phyloP scores from a whole-genome alignment of 2,113 vertebrate species.

The Xyliphius kryptos region DNA sequence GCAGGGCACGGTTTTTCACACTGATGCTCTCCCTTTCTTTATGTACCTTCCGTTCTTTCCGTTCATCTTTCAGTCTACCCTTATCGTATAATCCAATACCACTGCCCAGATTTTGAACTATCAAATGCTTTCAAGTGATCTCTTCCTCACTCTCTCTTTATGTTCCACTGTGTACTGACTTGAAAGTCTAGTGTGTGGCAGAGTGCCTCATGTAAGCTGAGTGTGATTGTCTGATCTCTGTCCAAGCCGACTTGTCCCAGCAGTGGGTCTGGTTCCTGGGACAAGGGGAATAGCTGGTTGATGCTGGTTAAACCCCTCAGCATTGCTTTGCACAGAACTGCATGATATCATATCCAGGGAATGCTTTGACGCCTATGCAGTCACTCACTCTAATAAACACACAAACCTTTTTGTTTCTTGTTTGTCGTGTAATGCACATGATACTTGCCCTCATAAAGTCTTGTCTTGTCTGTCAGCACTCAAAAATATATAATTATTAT shows the following conservation, averaged over 20 bases:
- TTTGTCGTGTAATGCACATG: no score
- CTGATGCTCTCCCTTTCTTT: not conserved
- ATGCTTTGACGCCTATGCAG: slow-evolving; percentile 12
- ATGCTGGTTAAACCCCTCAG: slow-evolving; percentile 2
- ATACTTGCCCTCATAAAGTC: no score
- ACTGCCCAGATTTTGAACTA: slow-evolving; percentile 13
- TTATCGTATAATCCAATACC: no score
- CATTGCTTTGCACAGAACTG: slow-evolving; percentile 19
- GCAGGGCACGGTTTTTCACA: slow-evolving; percentile 27
- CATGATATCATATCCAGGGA: slow-evolving; percentile 25
- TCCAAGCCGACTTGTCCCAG: slow-evolving; percentile 24
- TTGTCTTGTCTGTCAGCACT: no score
- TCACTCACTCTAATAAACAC: slow-evolving; percentile 20
- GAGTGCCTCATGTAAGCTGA: slow-evolving; percentile 18
- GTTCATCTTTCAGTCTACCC: no score
- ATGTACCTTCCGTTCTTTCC: not conserved
- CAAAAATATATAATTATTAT: no score
- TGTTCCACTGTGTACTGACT: slow-evolving; percentile 10
- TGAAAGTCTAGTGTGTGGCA: no score
- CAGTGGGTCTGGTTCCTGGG: slow-evolving; percentile 20
- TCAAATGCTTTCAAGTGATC: slow-evolving; percentile 8
- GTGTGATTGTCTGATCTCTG: slow-evolving; percentile 29
- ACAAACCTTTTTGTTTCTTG: no score
- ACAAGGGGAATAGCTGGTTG: slow-evolving; percentile 16
- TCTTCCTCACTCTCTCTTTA: slow-evolving; percentile 12